Evolutionary conservation across 2,888 invertebrate genomes (phyloP), one percentile per base, ranked within the genome.

Genomic region (Muschampia plurimacula): DNA sequence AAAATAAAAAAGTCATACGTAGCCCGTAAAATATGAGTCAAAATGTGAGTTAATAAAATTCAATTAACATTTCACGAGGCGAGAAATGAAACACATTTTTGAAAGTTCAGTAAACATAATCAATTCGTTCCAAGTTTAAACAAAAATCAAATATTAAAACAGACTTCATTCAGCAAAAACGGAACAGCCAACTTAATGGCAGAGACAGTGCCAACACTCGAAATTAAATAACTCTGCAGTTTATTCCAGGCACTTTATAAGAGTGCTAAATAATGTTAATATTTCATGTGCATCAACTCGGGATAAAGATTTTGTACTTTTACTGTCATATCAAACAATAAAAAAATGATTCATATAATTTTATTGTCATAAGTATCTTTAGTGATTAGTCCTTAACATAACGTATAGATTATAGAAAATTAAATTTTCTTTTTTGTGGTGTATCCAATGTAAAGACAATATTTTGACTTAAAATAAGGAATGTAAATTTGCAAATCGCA

Each of bases 181-280:
- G 67, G 62, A 49, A 67, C 67, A 55, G 68, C 60, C 62, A 72
- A 72, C 62, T 66, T 67, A 68, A 68, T 62, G 62, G 62, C 28
- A 67, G 65, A 70, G 72, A 62, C 67, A 67, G 41, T 67, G 60
- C 60, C 66, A 55, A 72, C 72, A 67, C 62, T 72, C 67, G 67
- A 67, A 72, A 72, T 72, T 72, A 72, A 72, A 72, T 67, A 67
- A 62, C 72, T 67, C 55, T 44, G 39, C 49, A 72, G 62, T 72
- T 67, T 72, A 67, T 67, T 67, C n/a, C 72, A 52, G 72, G 28
- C 52, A 67, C 15, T 67, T 60, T 72, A 72, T 72, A 55, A 44
- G 41, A 52, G 67, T 32, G 62, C 36, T 62, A 68, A 68, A 67
- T 55, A 52, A 41, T 15, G 44, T 72, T 67, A 67, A 72, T 67